Evolutionary conservation across 2,797 vertebrate genomes (phyloP).

Genomic region (Linurgus olivaceus): DNA sequence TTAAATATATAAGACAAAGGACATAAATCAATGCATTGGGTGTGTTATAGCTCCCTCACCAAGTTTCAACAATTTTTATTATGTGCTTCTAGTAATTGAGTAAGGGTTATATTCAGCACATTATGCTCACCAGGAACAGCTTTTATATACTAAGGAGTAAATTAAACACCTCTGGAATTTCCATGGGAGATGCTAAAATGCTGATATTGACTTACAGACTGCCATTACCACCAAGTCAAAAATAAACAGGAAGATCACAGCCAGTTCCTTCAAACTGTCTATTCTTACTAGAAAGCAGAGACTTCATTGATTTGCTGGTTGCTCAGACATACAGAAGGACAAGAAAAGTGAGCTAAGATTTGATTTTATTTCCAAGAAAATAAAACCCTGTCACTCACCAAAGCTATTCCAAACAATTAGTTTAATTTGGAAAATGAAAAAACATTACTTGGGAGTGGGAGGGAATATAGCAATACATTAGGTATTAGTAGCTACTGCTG

Average conservation of each 20-base stretch:
- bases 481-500: background rate
- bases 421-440: background rate
- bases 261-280: background rate
- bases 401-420: background rate
- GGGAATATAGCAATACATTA: background rate
- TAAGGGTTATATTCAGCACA: conserved; percentile 13
- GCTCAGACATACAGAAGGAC: background rate
- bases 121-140: conserved; percentile 18
- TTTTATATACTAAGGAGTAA: background rate
- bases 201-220: background rate
- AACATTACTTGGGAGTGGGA: fast-evolving
- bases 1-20: background rate
- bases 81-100: background rate
- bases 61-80: background rate
- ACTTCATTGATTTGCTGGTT: background rate
- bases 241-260: background rate
- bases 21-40: background rate
- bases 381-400: background rate
- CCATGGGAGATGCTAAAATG: background rate
- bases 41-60: background rate
- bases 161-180: conserved; percentile 11
- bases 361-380: background rate
- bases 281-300: background rate
- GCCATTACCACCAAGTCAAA: background rate
- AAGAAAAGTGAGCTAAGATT: background rate